These are phyloP conservation scores for Streptopelia turtur DNA, from an alignment of 2,797 vertebrate species.

Conservation along the genomic window DNA sequence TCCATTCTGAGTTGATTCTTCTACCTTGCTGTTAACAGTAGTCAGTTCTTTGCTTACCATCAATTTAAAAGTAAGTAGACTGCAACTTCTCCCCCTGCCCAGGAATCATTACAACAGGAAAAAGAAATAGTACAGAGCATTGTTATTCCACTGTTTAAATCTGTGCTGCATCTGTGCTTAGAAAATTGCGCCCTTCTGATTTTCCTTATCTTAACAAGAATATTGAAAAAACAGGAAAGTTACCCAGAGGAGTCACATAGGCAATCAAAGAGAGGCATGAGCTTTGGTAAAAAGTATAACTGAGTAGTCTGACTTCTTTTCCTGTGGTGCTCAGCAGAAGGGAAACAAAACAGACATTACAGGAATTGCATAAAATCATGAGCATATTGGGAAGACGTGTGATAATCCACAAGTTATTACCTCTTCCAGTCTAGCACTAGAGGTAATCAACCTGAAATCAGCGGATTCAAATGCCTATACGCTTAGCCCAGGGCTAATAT, in stretches of 20 bases:
- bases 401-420: neutral
- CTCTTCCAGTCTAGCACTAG: neutral
- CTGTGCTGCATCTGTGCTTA: neutral
- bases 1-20: neutral
- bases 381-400: fast-evolving
- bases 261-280: neutral
- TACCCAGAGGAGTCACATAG: neutral
- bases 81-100: neutral
- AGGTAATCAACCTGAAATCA: neutral
- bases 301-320: neutral
- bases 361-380: neutral
- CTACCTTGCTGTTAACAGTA: neutral
- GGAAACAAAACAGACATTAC: neutral
- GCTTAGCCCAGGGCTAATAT: neutral
- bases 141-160: neutral
- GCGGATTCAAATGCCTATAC: neutral
- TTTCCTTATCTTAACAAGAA: neutral
- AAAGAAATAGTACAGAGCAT: neutral
- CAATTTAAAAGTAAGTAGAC: neutral
- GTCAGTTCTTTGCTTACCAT: neutral
- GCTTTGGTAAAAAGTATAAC: neutral
- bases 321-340: neutral
- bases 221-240: neutral
- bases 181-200: neutral
- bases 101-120: neutral